phyloP scores from a whole-genome alignment of 1,140 invertebrate species.

The Trypoxylus dichotomus region DNA sequence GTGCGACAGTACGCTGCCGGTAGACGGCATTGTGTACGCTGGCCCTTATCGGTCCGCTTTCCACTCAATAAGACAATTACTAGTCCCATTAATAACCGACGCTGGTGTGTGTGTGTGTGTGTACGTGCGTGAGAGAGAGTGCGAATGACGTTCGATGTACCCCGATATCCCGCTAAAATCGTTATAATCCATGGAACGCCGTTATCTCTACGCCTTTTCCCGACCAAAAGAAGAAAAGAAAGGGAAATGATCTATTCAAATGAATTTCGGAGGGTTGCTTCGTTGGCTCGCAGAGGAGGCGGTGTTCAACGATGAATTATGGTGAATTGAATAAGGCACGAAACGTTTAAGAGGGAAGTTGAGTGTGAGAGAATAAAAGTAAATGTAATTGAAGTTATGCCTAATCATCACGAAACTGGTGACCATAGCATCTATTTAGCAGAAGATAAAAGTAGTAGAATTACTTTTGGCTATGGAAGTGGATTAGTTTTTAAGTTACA shows the following conservation, averaged over 20 bases:
- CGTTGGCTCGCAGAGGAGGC: background rate
- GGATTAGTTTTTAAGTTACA: too few relatives aligned
- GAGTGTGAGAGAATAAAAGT: background rate
- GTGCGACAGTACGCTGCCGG: background rate
- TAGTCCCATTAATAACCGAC: background rate
- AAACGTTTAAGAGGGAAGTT: background rate
- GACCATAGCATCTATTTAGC: too few relatives aligned
- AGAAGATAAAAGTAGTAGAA: too few relatives aligned
- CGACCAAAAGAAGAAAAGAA: background rate
- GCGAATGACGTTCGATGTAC: background rate
- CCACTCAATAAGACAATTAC: conserved; percentile 6
- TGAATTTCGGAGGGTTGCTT: background rate
- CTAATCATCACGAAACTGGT: too few relatives aligned
- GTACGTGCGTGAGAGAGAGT: background rate
- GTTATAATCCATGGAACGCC: background rate
- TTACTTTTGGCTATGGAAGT: too few relatives aligned
- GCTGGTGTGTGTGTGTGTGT: background rate
- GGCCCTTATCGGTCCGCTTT: background rate
- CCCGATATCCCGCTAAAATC: background rate
- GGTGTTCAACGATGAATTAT: background rate
- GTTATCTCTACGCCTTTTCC: background rate
- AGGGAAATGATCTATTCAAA: background rate
- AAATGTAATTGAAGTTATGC: background rate
- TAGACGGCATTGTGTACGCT: background rate
- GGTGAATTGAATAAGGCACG: background rate